phyloP scores from a whole-genome alignment of 1,140 invertebrate species.

The Andricus grossulariae region DNA sequence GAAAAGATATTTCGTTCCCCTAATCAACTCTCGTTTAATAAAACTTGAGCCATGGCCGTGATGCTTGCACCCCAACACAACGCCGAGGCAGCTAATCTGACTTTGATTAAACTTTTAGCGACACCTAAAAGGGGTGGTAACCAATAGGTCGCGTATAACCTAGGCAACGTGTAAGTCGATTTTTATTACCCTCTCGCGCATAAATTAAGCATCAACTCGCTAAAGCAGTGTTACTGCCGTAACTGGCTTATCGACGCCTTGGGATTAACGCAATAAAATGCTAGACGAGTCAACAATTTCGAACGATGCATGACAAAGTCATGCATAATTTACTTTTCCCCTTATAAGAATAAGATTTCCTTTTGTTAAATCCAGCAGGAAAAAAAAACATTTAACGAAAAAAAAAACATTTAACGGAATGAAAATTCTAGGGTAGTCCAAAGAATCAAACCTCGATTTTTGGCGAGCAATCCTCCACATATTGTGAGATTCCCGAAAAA shows the following conservation, averaged over 20 bases:
- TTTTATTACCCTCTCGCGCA: slow-evolving; percentile 72
- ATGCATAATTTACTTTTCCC: slow-evolving; percentile 5
- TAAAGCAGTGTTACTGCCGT: slow-evolving; percentile 40
- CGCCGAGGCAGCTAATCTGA: slow-evolving; percentile 69
- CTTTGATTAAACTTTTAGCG: slow-evolving; percentile 76
- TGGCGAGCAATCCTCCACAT: too few relatives aligned
- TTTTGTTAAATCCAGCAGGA: too few relatives aligned
- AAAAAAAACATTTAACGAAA: too few relatives aligned
- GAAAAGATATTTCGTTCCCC: slow-evolving; percentile 65
- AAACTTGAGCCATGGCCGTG: slow-evolving; percentile 58
- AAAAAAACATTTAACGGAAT: too few relatives aligned
- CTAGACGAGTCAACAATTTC: slow-evolving; percentile 37
- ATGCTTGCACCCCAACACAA: slow-evolving; percentile 52
- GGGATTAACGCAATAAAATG: slow-evolving; percentile 44
- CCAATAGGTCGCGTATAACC: slow-evolving; percentile 49
- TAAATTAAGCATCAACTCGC: slow-evolving; percentile 60
- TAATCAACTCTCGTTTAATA: slow-evolving; percentile 70
- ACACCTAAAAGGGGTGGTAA: slow-evolving; percentile 68
- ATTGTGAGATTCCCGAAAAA: too few relatives aligned
- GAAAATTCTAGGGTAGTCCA: too few relatives aligned
- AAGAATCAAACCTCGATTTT: too few relatives aligned
- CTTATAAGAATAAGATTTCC: too few relatives aligned
- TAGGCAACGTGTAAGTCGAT: slow-evolving; percentile 69
- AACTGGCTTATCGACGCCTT: slow-evolving; percentile 54
- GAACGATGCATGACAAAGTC: slow-evolving; percentile 39